Base-by-base conservation (phyloP, 2,888 invertebrate genomes). In the Drosophila kambysellisi region DNA sequence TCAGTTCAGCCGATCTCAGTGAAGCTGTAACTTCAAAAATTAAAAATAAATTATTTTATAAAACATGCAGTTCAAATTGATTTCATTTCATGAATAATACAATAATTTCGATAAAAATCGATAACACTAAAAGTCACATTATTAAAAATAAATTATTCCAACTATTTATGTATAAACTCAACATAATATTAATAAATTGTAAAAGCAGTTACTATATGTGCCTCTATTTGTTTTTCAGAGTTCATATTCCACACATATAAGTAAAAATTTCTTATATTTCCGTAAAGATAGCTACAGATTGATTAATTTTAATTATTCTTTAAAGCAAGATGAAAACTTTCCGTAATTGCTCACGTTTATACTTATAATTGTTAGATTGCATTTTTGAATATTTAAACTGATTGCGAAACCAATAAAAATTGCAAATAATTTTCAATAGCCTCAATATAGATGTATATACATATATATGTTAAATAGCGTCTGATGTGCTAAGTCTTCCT, bases 321-420 rank as follows among this genome's bases (percentile, higher is more conserved):
- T 20, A 20, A 11, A 20, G 25, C 7, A n/a, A 9, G n/a, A 9
- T n/a, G 20, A n/a, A 58, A 68, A 50, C 29, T 50, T 68, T 68
- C 41, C 50, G 37, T 30, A 20, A 39, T 50, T 33, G n/a, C 5
- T n/a, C 4, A 11, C 2, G 5, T 4, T 25, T 25, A 0, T 5
- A 41, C 8, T n/a, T 41, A n/a, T 41, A 41, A 39, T 39, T 66
- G 9, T 2, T 0, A n/a, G 20, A 2, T 6, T 29, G 25, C 4
- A 35, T 15, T 57, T 25, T 25, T 25, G 25, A 25, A 25, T 25
- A 25, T 25, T 25, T 25, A 25, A 25, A 25, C 25, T 25, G 25
- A 25, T 25, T 25, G 25, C 25, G 25, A 25, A 25, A 25, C 25
- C 25, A 25, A 25, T 25, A 25, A 2, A 25, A 25, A 25, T 25